Percentiles rank a stretch among this genome's conserved stretches.
Conservation (phyloP, 2,888 invertebrate species). For the Steinernema carpocapsae region DNA sequence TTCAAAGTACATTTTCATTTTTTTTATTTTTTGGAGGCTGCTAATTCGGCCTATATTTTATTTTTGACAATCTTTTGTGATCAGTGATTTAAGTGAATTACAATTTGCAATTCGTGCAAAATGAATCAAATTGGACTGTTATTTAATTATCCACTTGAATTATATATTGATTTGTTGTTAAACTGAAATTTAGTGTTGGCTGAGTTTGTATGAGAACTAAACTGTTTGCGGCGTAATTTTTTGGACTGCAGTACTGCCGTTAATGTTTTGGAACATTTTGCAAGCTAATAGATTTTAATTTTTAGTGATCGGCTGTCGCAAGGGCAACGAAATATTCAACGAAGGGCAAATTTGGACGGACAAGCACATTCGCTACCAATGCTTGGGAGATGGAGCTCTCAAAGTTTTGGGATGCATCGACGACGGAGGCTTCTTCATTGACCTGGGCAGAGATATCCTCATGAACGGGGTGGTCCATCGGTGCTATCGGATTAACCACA, state of each 20-base stretch:
- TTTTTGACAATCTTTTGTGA: too few relatives aligned
- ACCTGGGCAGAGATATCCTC: constrained; percentile 63
- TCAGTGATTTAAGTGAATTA: too few relatives aligned
- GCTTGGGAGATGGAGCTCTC: constrained; percentile 57
- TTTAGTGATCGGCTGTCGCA: constrained; percentile 64
- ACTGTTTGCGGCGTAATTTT: too few relatives aligned
- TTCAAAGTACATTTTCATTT: too few relatives aligned
- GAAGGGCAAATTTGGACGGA: constrained; percentile 67
- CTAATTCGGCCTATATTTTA: too few relatives aligned
- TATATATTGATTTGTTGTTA: not conserved
- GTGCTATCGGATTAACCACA: constrained; percentile 63
- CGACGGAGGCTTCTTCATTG: constrained; percentile 60
- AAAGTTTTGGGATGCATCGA: constrained; percentile 62
- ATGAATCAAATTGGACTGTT: not conserved
- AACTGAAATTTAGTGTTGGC: not conserved
- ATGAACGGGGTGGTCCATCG: constrained; percentile 64
- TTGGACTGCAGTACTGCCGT: too few relatives aligned
- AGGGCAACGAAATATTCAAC: constrained; percentile 58
- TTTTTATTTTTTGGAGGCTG: too few relatives aligned
- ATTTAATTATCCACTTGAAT: too few relatives aligned
- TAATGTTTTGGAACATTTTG: too few relatives aligned
- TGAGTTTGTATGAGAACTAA: too few relatives aligned
- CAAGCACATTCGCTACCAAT: constrained; percentile 66
- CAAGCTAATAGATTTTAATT: constrained; percentile 9
- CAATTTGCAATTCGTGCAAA: too few relatives aligned